A percentile compares a stretch with the other conserved stretches of the same genome.
Conservation (phyloP, 2,797 vertebrate species). For the Apogon hyalosoma region DNA sequence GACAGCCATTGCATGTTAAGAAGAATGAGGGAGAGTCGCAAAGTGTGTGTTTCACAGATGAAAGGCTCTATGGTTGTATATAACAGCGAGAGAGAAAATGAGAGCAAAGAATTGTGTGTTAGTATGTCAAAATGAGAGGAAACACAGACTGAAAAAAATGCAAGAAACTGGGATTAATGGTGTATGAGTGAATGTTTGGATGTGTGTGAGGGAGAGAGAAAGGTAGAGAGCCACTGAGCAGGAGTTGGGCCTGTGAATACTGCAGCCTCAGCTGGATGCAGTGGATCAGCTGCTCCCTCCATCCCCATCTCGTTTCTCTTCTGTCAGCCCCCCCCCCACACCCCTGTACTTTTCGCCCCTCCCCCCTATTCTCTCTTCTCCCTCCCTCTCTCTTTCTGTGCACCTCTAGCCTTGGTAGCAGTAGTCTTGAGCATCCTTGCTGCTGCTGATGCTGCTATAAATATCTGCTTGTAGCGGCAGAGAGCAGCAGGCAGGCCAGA, state of each 20-base stretch:
- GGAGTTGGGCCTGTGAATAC: constrained; percentile 79
- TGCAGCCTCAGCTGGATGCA: constrained; percentile 88
- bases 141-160: constrained; percentile 1
- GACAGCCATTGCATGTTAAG: constrained; percentile 39
- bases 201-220: constrained; percentile 23
- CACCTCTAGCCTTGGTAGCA: constrained; percentile 75
- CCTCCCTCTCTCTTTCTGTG: constrained; percentile 54
- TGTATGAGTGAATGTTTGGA: constrained; percentile 18
- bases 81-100: neutral
- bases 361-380: constrained; percentile 53
- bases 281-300: constrained; percentile 78
- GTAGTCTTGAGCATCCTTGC: constrained; percentile 80
- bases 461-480: constrained; percentile 76
- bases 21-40: constrained; percentile 30
- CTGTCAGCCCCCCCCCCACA: constrained; percentile 55
- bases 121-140: constrained; percentile 23
- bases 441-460: constrained; percentile 82
- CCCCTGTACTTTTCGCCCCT: constrained; percentile 49
- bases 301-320: constrained; percentile 76
- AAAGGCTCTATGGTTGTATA: neutral
- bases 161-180: constrained; percentile 25
- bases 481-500: constrained; percentile 77
- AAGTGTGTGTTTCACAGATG: constrained; percentile 19
- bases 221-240: constrained; percentile 12
- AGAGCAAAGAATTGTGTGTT: constrained; percentile 19